Base-by-base conservation (phyloP, 2,888 invertebrate species). In the Ophioninae sp. region DNA sequence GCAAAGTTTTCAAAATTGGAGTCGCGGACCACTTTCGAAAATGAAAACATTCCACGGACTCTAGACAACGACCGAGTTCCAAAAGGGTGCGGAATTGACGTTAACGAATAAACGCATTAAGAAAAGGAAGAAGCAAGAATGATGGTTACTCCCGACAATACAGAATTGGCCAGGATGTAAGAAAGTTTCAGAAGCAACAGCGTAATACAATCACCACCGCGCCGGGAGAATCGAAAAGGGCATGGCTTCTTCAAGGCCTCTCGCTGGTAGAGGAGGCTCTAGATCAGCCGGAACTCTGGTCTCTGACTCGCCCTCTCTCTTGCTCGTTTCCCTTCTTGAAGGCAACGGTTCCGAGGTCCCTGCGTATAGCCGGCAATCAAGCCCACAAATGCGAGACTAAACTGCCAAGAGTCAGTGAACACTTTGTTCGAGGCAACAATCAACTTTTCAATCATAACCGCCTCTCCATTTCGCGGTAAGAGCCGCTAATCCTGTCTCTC, bases 361-460 rank as follows among this genome's bases (percentile, higher is more conserved):
- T 64, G 22, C 44, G 61, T 73, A 78, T 61, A 67, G 75, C 75
- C 65, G 75, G 75, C 71, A 84, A 84, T 81, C 81, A 78, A 81
- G 74, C 61, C 65, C 79, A 56, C 81, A 67, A 83, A 69, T 82
- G 77, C 80, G 78, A 80, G 76, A 86, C 84, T 84, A 87, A 86
- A 85, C 86, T 85, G 85, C 77, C 82, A 80, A 86, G 87, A 91
- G 89, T 90, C 89, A 91, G 87, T 89, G 91, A 91, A 82, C 91
- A 89, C 90, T 90, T 91, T 91, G 91, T 91, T 88, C 89, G 79
- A 86, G 87, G 86, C 88, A 90, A 91, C 90, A 90, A 90, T 91
- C 89, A 88, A 89, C 91, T 88, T 90, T 89, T 87, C 87, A 89
- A 91, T 90, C 89, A 87, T 88, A 89, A 90, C 89, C 88, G 87